Conservation (phyloP, 2,888 invertebrate species). For the Galeruca laticollis region DNA sequence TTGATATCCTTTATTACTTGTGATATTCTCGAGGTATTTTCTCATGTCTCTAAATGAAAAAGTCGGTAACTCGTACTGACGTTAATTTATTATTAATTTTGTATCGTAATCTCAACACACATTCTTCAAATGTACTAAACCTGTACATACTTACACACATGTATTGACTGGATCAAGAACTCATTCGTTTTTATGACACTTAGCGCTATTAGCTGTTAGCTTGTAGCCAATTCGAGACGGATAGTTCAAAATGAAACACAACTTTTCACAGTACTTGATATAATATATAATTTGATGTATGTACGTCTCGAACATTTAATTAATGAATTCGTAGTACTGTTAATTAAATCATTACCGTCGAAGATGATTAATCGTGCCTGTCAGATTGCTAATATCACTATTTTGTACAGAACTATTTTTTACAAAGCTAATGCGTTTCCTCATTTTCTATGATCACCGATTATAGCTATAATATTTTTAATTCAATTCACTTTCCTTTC, state of each 20-base stretch:
- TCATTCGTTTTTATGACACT: conserved; percentile 22
- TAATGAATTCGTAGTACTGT: background rate
- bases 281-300: background rate
- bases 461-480: too few species aligned
- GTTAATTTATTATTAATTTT: conserved; percentile 40
- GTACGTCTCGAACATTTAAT: background rate
- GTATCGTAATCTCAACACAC: conserved; percentile 22
- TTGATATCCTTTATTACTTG: conserved; percentile 39
- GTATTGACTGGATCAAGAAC: conserved; percentile 14
- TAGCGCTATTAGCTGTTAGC: background rate
- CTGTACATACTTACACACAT: conserved; percentile 17
- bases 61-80: conserved; percentile 33
- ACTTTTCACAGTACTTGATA: background rate
- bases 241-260: background rate
- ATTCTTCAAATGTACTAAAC: conserved; percentile 35
- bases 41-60: conserved; percentile 32
- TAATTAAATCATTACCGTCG: too few species aligned
- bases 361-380: too few species aligned
- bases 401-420: too few species aligned
- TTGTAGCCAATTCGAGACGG: background rate
- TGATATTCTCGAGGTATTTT: conserved; percentile 35
- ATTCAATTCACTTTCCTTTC: too few species aligned
- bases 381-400: too few species aligned
- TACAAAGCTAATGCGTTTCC: too few species aligned
- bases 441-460: too few species aligned